phyloP scores from a whole-genome alignment of 1,140 invertebrate species.

The Odontomachus brunneus region DNA sequence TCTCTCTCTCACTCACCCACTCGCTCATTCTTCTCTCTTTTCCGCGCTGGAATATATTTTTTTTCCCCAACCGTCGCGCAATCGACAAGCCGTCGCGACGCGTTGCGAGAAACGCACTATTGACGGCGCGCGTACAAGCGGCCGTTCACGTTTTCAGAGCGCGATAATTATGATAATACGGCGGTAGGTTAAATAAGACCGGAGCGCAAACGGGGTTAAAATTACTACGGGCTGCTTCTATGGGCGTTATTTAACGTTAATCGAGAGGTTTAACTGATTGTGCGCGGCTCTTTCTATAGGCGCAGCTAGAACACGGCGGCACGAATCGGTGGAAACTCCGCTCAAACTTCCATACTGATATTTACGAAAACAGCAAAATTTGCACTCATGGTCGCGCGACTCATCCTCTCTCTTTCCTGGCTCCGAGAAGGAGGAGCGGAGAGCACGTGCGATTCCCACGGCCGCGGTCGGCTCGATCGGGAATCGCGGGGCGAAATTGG shows the following conservation, averaged over 20 bases:
- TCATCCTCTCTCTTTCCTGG: too few species aligned
- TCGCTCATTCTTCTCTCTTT: neutral
- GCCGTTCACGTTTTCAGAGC: neutral
- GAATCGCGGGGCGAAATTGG: neutral
- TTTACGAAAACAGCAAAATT: too few species aligned
- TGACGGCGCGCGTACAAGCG: neutral
- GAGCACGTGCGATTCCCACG: too few species aligned
- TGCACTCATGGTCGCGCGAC: too few species aligned
- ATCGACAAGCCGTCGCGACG: neutral
- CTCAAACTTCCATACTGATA: too few species aligned
- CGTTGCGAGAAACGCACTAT: neutral
- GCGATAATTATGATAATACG: conserved; percentile 36
- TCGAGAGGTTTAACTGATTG: neutral
- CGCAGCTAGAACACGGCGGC: conserved; percentile 4
- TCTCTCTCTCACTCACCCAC: neutral
- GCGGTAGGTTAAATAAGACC: conserved; percentile 23
- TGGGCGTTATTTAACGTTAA: conserved; percentile 42
- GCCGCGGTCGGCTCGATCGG: too few species aligned
- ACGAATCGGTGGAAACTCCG: conserved; percentile 8
- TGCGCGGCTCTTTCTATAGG: neutral
- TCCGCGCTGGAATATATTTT: neutral
- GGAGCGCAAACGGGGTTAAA: conserved; percentile 9
- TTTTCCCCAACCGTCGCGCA: conserved; percentile 8
- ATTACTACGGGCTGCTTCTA: conserved; percentile 14
- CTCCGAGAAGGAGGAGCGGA: too few species aligned